Evolutionary conservation across 2,888 invertebrate species (phyloP).

Genomic region (Toxonevra muliebris): DNA sequence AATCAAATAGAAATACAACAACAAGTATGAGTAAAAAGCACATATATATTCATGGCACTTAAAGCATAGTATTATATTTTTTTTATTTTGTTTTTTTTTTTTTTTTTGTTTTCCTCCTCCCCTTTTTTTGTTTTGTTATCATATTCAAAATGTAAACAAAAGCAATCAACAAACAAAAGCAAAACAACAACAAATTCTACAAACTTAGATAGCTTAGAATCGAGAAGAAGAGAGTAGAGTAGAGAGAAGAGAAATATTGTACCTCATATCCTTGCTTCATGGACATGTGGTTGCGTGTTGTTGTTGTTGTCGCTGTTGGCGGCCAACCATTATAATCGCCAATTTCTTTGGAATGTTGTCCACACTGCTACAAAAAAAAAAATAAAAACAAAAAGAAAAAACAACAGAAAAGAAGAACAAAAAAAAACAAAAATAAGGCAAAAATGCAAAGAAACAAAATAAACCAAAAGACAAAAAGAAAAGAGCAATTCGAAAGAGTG

Average conservation of each 20-base stretch:
- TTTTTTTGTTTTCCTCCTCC: too few species aligned
- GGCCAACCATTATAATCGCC: slow-evolving; percentile 65
- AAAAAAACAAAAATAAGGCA: slow-evolving; percentile 10
- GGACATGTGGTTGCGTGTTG: slow-evolving; percentile 63
- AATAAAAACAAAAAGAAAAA: slow-evolving; percentile 28
- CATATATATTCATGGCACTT: slow-evolving; percentile 32
- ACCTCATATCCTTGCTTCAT: slow-evolving; percentile 66
- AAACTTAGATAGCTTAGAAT: too few species aligned
- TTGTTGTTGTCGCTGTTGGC: slow-evolving; percentile 48
- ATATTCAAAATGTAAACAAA: too few species aligned
- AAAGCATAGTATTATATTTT: too few species aligned
- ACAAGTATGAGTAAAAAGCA: slow-evolving; percentile 36
- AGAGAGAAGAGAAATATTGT: slow-evolving; percentile 36
- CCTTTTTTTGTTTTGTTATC: too few species aligned
- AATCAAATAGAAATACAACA: slow-evolving; percentile 21
- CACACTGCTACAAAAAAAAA: slow-evolving; percentile 46
- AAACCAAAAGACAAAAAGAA: not conserved
- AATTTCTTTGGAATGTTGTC: slow-evolving; percentile 64
- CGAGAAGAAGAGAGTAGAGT: not conserved
- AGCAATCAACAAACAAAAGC: too few species aligned
- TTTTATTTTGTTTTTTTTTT: too few species aligned
- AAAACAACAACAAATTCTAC: too few species aligned
- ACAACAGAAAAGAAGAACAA: slow-evolving; percentile 4
- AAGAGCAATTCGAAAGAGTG: not conserved
- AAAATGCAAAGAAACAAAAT: slow-evolving; percentile 4